A percentile compares a stretch with the other conserved stretches of the same genome.
phyloP scores from a whole-genome alignment of 2,888 invertebrate genomes.

The Saturnia pavonia region DNA sequence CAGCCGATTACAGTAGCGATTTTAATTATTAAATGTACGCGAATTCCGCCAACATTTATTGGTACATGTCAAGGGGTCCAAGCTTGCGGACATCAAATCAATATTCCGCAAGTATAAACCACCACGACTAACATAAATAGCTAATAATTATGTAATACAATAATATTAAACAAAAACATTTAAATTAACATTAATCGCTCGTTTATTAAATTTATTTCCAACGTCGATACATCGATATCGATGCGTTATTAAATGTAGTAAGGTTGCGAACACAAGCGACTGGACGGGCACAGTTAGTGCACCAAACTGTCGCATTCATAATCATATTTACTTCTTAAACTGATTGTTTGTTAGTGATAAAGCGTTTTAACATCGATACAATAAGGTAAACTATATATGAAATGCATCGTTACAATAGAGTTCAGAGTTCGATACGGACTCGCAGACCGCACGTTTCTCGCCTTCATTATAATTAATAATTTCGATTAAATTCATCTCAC shows the following conservation, averaged over 20 bases:
- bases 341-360: neutral
- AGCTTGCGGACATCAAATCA: too few relatives aligned
- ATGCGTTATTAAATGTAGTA: neutral
- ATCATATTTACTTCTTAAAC: neutral
- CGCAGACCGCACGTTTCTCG: neutral
- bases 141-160: neutral
- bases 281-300: neutral
- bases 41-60: too few relatives aligned
- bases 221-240: neutral
- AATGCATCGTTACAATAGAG: too few relatives aligned
- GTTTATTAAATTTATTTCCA: neutral
- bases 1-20: too few relatives aligned
- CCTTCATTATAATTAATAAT: neutral
- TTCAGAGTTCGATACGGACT: neutral
- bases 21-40: too few relatives aligned
- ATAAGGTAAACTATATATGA: neutral
- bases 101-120: too few relatives aligned
- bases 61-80: too few relatives aligned
- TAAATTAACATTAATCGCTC: neutral
- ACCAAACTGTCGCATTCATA: neutral
- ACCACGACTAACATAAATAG: too few relatives aligned
- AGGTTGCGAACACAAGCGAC: neutral
- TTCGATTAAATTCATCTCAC: constrained; percentile 52
- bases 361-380: neutral
- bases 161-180: neutral